phyloP scores from a whole-genome alignment of 2,888 invertebrate genomes.

The Drosophila kambysellisi region DNA sequence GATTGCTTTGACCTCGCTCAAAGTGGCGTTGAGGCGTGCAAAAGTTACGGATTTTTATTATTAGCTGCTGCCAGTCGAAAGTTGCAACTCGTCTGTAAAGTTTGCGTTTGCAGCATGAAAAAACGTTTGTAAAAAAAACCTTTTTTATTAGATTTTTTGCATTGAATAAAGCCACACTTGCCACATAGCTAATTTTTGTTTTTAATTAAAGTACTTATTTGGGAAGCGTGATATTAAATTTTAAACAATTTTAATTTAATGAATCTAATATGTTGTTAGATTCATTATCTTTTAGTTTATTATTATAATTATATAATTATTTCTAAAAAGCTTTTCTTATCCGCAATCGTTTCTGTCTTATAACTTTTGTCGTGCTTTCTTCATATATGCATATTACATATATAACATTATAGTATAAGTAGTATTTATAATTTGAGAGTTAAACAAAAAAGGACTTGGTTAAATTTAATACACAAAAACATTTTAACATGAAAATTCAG shows the following conservation, averaged over 20 bases:
- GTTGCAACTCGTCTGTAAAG: conserved; percentile 41
- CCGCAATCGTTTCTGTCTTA: too few species aligned
- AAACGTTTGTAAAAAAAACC: not conserved
- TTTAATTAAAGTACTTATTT: not conserved
- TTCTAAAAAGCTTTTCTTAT: too few species aligned
- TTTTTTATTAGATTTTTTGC: not conserved
- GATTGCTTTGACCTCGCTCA: conserved; percentile 63
- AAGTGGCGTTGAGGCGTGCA: conserved; percentile 60
- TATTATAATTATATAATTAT: not conserved
- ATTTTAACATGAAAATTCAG: too few species aligned
- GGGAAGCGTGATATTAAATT: not conserved
- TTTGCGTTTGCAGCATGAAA: conserved; percentile 11
- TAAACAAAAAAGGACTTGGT: too few species aligned
- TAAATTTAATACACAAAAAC: too few species aligned
- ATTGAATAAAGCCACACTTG: not conserved
- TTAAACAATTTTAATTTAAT: not conserved
- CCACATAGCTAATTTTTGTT: not conserved
- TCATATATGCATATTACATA: too few species aligned
- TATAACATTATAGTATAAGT: too few species aligned
- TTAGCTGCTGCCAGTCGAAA: conserved; percentile 31
- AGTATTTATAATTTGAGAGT: too few species aligned
- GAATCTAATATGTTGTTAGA: not conserved
- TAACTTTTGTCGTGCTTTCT: too few species aligned
- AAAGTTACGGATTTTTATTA: conserved; percentile 53
- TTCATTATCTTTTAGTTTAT: not conserved